phyloP scores from a whole-genome alignment of 1,140 invertebrate species.

The Drosophila littoralis region DNA sequence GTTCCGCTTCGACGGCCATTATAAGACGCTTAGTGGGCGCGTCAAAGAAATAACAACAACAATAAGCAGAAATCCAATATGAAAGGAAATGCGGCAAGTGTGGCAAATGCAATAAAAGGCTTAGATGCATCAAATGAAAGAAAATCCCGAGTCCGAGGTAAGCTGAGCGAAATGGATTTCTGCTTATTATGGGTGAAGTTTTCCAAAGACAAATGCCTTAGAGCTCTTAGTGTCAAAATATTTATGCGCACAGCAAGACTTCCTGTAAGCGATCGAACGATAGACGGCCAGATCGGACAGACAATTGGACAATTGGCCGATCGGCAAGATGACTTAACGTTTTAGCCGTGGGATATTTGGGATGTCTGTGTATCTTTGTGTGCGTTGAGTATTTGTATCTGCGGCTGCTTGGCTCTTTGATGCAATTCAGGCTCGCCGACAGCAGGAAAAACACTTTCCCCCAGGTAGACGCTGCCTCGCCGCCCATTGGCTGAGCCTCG shows the following conservation, averaged over 20 bases:
- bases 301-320: conserved; percentile 18
- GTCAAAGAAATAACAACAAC: conserved; percentile 19
- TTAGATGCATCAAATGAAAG: conserved; percentile 51
- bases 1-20: conserved; percentile 52
- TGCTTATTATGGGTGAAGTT: conserved; percentile 12
- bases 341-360: conserved; percentile 59
- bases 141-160: conserved; percentile 16
- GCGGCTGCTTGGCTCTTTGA: conserved; percentile 50
- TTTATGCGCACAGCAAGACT: conserved; percentile 77
- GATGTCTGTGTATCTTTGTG: conserved; percentile 23
- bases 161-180: conserved; percentile 27
- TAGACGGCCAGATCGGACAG: neutral
- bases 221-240: conserved; percentile 78
- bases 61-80: conserved; percentile 9
- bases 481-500: conserved; percentile 60
- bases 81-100: conserved; percentile 62
- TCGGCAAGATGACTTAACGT: conserved; percentile 70
- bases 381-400: conserved; percentile 19
- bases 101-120: conserved; percentile 65
- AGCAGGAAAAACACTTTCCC: conserved; percentile 68
- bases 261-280: conserved; percentile 50
- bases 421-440: conserved; percentile 73
- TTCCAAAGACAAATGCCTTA: neutral
- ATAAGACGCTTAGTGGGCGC: conserved; percentile 65
- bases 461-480: conserved; percentile 26